A percentile compares a stretch with the other conserved stretches of the same genome.
These are phyloP conservation scores for Bombus confusus DNA, from an alignment of 1,140 invertebrate genomes.

Conservation along the genomic window DNA sequence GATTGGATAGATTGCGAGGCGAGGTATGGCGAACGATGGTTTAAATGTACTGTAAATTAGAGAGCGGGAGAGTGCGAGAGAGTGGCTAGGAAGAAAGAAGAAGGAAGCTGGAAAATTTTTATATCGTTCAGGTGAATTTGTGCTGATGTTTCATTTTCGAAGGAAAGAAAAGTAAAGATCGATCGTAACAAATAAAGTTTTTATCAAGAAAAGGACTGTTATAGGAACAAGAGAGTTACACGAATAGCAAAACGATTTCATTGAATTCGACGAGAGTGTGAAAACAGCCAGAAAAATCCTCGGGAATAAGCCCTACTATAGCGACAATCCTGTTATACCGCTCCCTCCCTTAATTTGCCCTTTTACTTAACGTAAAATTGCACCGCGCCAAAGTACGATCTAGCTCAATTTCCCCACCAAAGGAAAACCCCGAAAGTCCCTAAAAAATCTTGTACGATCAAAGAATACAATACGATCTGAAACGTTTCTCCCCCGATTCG, in stretches of 20 bases:
- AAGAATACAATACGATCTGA: not conserved
- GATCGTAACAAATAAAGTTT: not conserved
- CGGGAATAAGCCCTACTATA: not conserved
- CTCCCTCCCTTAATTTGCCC: too few species aligned
- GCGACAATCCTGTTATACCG: not conserved
- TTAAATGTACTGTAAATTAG: too few species aligned
- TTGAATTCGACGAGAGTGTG: too few species aligned
- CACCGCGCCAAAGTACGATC: not conserved
- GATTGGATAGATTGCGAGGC: too few species aligned
- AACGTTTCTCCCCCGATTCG: not conserved
- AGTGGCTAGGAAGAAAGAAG: not conserved
- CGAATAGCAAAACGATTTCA: not conserved
- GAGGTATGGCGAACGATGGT: too few species aligned
- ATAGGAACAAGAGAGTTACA: too few species aligned
- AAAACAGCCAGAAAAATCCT: too few species aligned
- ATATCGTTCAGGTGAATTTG: too few species aligned
- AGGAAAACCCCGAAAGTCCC: not conserved
- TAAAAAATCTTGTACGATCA: not conserved
- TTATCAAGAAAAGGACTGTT: not conserved
- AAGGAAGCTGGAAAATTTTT: too few species aligned
- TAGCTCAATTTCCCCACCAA: not conserved
- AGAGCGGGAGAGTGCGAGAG: not conserved
- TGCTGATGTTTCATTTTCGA: not conserved
- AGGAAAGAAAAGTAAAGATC: not conserved
- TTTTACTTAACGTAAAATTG: not conserved